Evolutionary conservation across 2,797 vertebrate species (phyloP).

Genomic region (Agapornis canus): DNA sequence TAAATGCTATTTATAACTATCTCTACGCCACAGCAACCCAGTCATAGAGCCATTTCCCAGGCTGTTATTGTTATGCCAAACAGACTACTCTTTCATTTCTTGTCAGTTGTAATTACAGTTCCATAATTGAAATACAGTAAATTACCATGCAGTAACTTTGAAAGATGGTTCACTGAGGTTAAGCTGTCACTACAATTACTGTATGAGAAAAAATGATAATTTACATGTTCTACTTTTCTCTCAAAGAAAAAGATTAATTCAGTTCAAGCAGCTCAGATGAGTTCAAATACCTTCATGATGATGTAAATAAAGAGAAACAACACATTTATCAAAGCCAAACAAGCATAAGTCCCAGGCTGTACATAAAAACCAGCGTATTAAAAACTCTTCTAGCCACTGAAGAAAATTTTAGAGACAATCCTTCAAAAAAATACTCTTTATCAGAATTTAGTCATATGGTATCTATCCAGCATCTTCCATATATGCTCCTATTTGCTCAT

Average conservation of each 20-base stretch:
- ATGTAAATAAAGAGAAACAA: slow-evolving; percentile 7
- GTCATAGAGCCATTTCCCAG: slow-evolving; percentile 69
- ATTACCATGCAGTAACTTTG: slow-evolving; percentile 38
- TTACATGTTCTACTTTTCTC: slow-evolving; percentile 44
- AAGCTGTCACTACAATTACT: slow-evolving; percentile 47
- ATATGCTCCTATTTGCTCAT: background rate
- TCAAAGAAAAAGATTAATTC: background rate
- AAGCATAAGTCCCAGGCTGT: background rate
- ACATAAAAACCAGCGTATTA: background rate
- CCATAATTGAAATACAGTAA: slow-evolving; percentile 72
- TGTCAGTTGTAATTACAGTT: slow-evolving; percentile 80
- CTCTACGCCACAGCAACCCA: slow-evolving; percentile 22
- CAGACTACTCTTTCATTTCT: slow-evolving; percentile 87
- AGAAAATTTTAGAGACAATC: background rate
- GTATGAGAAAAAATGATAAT: slow-evolving; percentile 44
- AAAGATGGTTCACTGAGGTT: slow-evolving; percentile 7
- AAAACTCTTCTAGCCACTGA: background rate
- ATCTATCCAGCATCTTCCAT: background rate
- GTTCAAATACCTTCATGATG: slow-evolving; percentile 16
- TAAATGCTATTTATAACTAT: slow-evolving; percentile 43
- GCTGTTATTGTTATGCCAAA: slow-evolving; percentile 83
- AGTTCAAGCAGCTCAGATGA: background rate
- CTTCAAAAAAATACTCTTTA: background rate
- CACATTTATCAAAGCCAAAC: background rate
- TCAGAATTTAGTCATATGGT: background rate